Conservation (phyloP, 2,888 invertebrate species). For the Adelphocoris suturalis region DNA sequence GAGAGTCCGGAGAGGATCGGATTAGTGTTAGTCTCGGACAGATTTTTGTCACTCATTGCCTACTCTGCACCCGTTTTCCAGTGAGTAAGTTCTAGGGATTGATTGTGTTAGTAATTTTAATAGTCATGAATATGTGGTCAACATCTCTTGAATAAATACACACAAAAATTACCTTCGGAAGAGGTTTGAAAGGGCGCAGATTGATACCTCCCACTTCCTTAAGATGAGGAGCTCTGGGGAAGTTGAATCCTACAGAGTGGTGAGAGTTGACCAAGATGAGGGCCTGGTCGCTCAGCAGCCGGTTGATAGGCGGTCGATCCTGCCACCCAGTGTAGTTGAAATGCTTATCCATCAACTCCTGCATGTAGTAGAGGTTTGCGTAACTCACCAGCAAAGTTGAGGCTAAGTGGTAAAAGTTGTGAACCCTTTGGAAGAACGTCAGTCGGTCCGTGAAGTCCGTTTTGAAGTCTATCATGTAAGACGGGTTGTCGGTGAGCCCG, state of each 20-base stretch:
- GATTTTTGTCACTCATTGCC: too few relatives aligned
- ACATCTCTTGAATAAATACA: neutral
- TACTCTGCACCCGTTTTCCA: too few relatives aligned
- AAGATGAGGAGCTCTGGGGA: conserved; percentile 88
- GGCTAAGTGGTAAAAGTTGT: conserved; percentile 56
- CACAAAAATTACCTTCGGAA: conserved; percentile 82
- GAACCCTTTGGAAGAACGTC: conserved; percentile 73
- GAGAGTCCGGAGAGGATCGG: too few relatives aligned
- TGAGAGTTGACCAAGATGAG: conserved; percentile 71
- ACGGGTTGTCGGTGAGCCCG: conserved; percentile 74
- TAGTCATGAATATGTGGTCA: too few relatives aligned
- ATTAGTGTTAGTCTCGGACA: too few relatives aligned
- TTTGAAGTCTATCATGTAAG: conserved; percentile 74
- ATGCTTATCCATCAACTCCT: conserved; percentile 68
- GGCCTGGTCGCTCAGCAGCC: conserved; percentile 58
- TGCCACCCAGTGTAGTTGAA: conserved; percentile 72
- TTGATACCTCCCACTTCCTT: conserved; percentile 92
- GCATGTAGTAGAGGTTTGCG: conserved; percentile 56
- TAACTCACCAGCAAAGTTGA: conserved; percentile 64
- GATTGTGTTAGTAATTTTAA: too few relatives aligned
- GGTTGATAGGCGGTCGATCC: conserved; percentile 59
- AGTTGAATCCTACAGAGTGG: conserved; percentile 80
- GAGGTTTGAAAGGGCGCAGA: conserved; percentile 85
- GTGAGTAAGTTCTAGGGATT: too few relatives aligned
- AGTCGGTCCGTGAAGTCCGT: conserved; percentile 66